A percentile compares a stretch with the other conserved stretches of the same genome.
Conservation (phyloP, 1,140 invertebrate genomes). For the Apocrypta bakeri region DNA sequence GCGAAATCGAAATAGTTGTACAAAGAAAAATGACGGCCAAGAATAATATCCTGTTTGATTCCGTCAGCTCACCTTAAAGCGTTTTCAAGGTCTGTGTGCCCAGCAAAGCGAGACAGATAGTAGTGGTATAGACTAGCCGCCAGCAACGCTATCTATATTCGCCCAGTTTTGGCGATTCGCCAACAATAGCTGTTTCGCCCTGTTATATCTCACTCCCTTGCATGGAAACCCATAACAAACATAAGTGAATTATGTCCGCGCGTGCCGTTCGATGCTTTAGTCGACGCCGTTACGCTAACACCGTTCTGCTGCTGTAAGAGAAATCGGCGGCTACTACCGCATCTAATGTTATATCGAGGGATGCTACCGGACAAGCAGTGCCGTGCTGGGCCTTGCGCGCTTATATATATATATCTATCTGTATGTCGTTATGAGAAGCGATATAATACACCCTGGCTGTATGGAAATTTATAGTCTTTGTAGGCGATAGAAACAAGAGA, state of each 20-base stretch:
- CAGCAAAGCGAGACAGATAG: not conserved
- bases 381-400: no score
- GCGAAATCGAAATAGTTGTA: no score
- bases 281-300: conserved; percentile 37
- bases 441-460: not conserved
- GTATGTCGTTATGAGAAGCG: no score
- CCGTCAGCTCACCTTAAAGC: not conserved
- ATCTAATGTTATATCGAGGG: not conserved
- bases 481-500: no score
- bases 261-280: conserved; percentile 67
- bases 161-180: conserved; percentile 66
- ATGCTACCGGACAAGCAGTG: not conserved
- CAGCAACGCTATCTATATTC: conserved; percentile 59
- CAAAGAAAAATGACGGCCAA: no score
- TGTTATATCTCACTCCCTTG: conserved; percentile 69
- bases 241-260: conserved; percentile 72
- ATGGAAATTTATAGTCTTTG: not conserved
- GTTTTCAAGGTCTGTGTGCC: not conserved
- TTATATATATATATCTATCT: not conserved
- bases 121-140: not conserved
- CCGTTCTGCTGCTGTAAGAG: not conserved
- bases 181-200: conserved; percentile 68
- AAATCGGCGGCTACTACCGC: not conserved
- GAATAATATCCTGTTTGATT: no score
- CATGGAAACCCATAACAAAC: conserved; percentile 72